phyloP scores from a whole-genome alignment of 2,113 vertebrate species.

The Seriola dumerili region DNA sequence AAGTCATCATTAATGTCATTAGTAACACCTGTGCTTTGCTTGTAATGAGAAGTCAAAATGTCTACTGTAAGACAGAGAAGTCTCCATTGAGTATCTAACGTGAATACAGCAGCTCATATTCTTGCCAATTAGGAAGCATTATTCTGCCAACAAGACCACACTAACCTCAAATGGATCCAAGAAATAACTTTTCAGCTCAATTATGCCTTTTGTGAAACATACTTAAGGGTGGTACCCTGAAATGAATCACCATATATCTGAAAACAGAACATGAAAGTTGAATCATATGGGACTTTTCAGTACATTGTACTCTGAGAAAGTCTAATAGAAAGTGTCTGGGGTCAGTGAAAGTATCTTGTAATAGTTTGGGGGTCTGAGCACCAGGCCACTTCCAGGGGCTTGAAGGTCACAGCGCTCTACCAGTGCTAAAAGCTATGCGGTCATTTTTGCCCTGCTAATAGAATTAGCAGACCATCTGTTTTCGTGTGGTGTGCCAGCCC shows the following conservation, averaged over 20 bases:
- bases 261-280: neutral
- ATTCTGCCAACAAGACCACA: neutral
- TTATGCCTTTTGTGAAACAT: neutral
- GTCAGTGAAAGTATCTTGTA: constrained; percentile 64
- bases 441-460: constrained; percentile 83
- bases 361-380: constrained; percentile 60
- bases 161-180: neutral
- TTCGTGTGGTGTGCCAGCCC: constrained; percentile 80
- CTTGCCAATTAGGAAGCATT: neutral
- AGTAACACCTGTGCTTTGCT: neutral
- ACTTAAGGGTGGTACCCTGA: neutral
- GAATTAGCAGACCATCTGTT: constrained; percentile 88
- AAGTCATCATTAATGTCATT: neutral
- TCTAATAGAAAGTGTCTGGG: constrained; percentile 37
- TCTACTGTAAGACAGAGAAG: neutral
- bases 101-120: neutral
- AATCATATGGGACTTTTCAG: neutral
- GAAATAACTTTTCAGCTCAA: neutral
- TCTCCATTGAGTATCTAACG: neutral
- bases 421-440: constrained; percentile 78
- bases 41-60: constrained; percentile 6
- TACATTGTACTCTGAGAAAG: neutral
- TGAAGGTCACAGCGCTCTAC: constrained; percentile 81
- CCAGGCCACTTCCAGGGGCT: constrained; percentile 68
- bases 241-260: neutral